Conservation (phyloP, 2,797 vertebrate species). For the Danio aesculapii region DNA sequence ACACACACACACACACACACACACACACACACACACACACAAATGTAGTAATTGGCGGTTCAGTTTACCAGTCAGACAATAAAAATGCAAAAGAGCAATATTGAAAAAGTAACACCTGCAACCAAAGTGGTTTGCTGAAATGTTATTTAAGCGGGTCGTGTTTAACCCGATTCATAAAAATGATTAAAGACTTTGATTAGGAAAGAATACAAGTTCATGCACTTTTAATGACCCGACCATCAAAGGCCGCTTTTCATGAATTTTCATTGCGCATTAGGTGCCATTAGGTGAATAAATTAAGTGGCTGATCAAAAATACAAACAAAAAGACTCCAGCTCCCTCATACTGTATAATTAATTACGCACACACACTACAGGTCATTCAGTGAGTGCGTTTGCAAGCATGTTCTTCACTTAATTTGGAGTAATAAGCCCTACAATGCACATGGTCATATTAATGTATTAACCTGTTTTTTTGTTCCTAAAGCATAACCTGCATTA, state of each 20-base stretch:
- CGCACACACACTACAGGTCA: neutral
- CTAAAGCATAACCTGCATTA: no score
- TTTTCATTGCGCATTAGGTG: slow-evolving; percentile 7
- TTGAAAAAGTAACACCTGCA: slow-evolving; percentile 31
- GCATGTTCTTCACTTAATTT: no score
- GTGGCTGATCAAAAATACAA: slow-evolving; percentile 30
- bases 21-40: no score
- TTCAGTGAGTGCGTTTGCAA: neutral
- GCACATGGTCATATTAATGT: no score
- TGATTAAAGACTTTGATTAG: slow-evolving; percentile 12
- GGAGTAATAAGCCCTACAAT: no score
- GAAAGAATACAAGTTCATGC: slow-evolving; percentile 34
- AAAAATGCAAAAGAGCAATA: neutral
- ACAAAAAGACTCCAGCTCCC: neutral
- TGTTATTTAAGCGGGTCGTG: neutral
- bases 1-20: no score
- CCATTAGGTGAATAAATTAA: slow-evolving; percentile 44
- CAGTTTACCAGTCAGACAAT: neutral
- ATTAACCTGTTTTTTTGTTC: no score
- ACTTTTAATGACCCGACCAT: slow-evolving; percentile 40
- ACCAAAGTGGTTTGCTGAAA: neutral
- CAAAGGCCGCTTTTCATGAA: slow-evolving; percentile 35
- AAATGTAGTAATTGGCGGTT: no score
- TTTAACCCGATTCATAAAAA: slow-evolving; percentile 16
- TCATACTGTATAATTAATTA: slow-evolving; percentile 38